phyloP scores from a whole-genome alignment of 1,140 invertebrate genomes.

The Plectus sambesii region DNA sequence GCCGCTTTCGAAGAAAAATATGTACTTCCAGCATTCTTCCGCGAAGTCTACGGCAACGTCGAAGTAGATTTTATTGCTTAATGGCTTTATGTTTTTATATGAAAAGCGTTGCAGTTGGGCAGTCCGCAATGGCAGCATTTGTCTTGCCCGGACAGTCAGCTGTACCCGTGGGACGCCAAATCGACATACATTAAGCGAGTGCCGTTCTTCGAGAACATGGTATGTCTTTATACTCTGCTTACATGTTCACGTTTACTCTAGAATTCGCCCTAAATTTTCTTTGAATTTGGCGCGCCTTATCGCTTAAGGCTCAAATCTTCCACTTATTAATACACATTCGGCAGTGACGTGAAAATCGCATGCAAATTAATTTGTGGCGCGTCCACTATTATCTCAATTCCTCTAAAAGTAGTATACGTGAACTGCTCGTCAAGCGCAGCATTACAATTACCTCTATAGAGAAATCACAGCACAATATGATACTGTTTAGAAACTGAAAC shows the following conservation, averaged over 20 bases:
- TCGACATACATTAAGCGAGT: conserved; percentile 94
- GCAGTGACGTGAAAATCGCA: too few relatives aligned
- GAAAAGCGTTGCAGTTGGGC: conserved; percentile 55
- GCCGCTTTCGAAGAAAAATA: conserved; percentile 66
- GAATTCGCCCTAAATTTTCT: conserved; percentile 9
- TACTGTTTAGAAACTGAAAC: neutral
- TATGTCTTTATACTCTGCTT: too few relatives aligned
- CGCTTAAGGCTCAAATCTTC: neutral
- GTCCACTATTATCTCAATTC: neutral
- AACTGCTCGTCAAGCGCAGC: neutral
- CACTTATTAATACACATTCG: neutral
- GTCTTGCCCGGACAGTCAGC: conserved; percentile 62
- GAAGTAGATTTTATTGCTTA: conserved; percentile 24
- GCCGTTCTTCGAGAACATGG: conserved; percentile 86
- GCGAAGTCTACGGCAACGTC: conserved; percentile 72
- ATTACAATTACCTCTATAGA: too few relatives aligned
- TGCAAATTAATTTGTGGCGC: neutral
- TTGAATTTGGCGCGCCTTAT: conserved; percentile 20
- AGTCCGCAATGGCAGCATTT: conserved; percentile 73
- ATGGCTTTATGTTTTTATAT: neutral
- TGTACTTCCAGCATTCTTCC: conserved; percentile 95
- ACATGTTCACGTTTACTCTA: conserved; percentile 19
- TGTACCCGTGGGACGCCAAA: conserved; percentile 78
- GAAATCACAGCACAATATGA: too few relatives aligned
- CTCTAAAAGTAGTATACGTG: neutral